These are phyloP conservation scores for Volucella inanis DNA, from an alignment of 2,888 invertebrate genomes.

Conservation along the genomic window DNA sequence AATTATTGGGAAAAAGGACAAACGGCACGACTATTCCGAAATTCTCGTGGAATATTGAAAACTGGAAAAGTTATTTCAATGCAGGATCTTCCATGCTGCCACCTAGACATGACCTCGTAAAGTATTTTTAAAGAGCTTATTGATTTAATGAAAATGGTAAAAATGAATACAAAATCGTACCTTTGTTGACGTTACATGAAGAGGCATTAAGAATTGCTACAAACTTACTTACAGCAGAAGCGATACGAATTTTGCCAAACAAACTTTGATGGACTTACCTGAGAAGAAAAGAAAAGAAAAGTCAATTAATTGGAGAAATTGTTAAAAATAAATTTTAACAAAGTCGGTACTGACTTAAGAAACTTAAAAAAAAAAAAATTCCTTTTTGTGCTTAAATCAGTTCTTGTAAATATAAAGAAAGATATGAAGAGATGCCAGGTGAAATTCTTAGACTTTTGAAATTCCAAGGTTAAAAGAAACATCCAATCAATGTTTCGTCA, in stretches of 20 bases:
- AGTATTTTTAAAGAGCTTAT: no score
- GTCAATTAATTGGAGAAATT: neutral
- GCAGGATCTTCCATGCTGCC: neutral
- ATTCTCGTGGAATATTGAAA: neutral
- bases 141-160: neutral
- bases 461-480: no score
- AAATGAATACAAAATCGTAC: constrained; percentile 13
- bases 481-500: no score
- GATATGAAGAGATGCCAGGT: no score
- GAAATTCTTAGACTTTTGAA: no score
- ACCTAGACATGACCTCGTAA: neutral
- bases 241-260: constrained; percentile 10
- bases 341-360: no score
- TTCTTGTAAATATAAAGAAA: no score
- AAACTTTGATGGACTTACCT: constrained; percentile 29
- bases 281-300: neutral
- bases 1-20: constrained; percentile 12
- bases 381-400: no score
- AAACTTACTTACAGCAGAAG: constrained; percentile 13
- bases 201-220: neutral
- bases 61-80: constrained; percentile 4
- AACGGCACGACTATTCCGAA: neutral
- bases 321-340: neutral
- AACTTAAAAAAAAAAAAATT: no score
- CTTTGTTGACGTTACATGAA: neutral